Evolutionary conservation across 2,797 vertebrate genomes (phyloP), one percentile per base, ranked within the genome.

Genomic region (Xenops minutus): DNA sequence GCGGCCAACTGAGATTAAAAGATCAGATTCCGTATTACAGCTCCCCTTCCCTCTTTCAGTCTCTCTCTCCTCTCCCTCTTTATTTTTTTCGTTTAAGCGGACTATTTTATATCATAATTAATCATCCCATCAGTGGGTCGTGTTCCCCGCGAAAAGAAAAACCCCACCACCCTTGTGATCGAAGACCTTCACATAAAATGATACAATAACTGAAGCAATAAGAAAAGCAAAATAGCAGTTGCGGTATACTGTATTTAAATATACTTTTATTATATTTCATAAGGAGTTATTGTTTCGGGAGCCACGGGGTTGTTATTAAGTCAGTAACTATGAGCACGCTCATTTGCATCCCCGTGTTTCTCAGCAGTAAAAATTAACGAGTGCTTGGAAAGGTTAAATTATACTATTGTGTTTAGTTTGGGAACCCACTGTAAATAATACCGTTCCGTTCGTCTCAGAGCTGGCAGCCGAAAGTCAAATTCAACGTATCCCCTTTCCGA

Each of bases 41-140:
- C 26, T 54, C 72, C 51, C 61, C 51, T 46, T 46, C 19, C 26
- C 21, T 46, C 75, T 61, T 67, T 68, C 39, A 55, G 61, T 27
- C 34, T 66, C 24, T 37, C 36, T 39, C 29, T 19, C n/a, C 7
- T n/a, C 8, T 30, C 22, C 29, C 7, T 19, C 10, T 14, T 10
- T 23, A n/a, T 30, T 44, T 63, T 63, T 75, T 96, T 79, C 32
- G 27, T 94, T 97, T 84, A 94, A 96, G 97, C 95, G 98, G 98
- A 98, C 98, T 98, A 98, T 97, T 98, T 98, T 98, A 98, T 98
- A 98, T 97, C 97, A 97, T 97, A 98, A 98, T 98, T 98, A 98
- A 98, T 98, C 98, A 98, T 97, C 94, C 98, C 97, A 97, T 98
- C 97, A 97, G 97, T 98, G 93, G 97, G 96, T 96, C 97, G 93